Evolutionary conservation across 2,797 vertebrate species (phyloP).

Genomic region (Hippocampus kuda): DNA sequence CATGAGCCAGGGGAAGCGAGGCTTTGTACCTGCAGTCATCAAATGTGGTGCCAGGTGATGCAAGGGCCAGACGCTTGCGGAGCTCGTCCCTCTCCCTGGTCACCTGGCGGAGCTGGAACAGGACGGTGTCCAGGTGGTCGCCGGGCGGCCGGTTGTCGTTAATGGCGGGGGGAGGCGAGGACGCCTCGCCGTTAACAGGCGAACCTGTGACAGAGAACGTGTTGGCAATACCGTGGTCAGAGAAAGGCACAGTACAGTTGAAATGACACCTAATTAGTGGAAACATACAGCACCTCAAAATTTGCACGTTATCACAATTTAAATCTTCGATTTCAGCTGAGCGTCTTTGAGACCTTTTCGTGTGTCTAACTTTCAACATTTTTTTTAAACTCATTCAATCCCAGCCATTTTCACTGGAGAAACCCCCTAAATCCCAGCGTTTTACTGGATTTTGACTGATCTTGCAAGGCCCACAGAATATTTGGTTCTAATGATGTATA

Average conservation of each 20-base stretch:
- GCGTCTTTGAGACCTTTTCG: no score
- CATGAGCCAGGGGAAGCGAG: slow-evolving; percentile 17
- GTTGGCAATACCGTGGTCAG: neutral
- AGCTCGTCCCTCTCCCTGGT: slow-evolving; percentile 94
- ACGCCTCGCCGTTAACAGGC: slow-evolving; percentile 79
- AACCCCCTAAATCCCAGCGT: no score
- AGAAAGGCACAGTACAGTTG: slow-evolving; percentile 7
- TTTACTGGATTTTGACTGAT: no score
- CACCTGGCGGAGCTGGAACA: slow-evolving; percentile 89
- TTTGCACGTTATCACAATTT: no score
- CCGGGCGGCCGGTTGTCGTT: slow-evolving; percentile 79
- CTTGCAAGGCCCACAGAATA: no score
- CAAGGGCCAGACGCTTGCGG: slow-evolving; percentile 87
- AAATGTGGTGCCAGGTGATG: slow-evolving; percentile 89
- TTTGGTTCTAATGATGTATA: no score
- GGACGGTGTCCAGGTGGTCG: slow-evolving; percentile 86
- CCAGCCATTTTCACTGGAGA: no score
- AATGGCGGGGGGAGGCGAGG: slow-evolving; percentile 83
- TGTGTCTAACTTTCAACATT: no score
- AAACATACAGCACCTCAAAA: neutral
- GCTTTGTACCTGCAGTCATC: slow-evolving; percentile 84
- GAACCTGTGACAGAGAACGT: slow-evolving; percentile 73
- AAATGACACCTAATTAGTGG: neutral
- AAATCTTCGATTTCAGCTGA: no score
- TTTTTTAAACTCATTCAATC: no score